phyloP scores from a whole-genome alignment of 2,888 invertebrate species.

The Drosophila imparisetae region DNA sequence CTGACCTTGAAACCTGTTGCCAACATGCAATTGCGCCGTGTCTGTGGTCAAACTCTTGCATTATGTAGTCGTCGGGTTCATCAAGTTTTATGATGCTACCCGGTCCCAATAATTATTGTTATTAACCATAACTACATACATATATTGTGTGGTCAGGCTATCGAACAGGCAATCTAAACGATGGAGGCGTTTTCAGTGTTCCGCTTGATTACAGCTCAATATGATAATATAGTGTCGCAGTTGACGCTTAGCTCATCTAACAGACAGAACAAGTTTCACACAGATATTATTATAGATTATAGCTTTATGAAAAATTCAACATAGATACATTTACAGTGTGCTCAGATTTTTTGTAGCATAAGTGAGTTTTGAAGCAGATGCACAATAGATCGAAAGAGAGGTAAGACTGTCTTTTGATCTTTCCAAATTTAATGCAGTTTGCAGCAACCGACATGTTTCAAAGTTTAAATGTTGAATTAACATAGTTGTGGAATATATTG shows the following conservation, averaged over 20 bases:
- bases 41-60: conserved; percentile 46
- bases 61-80: conserved; percentile 48
- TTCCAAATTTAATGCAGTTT: neutral
- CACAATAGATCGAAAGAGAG: neutral
- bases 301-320: neutral
- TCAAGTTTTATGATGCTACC: conserved; percentile 60
- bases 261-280: neutral
- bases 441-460: neutral
- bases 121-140: conserved; percentile 43
- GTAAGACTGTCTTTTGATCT: neutral
- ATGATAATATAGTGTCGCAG: neutral
- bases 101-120: conserved; percentile 48
- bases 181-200: conserved; percentile 23
- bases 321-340: neutral
- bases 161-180: conserved; percentile 27
- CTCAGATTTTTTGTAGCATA: too few species aligned
- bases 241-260: neutral
- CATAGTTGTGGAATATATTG: neutral
- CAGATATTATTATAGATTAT: neutral
- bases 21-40: conserved; percentile 34
- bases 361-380: neutral
- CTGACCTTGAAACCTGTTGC: conserved; percentile 59
- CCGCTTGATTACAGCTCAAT: conserved; percentile 14
- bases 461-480: neutral
- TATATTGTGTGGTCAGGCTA: conserved; percentile 18